Evolutionary conservation across 2,888 invertebrate genomes (phyloP).

Genomic region (Campopleginae sp.): DNA sequence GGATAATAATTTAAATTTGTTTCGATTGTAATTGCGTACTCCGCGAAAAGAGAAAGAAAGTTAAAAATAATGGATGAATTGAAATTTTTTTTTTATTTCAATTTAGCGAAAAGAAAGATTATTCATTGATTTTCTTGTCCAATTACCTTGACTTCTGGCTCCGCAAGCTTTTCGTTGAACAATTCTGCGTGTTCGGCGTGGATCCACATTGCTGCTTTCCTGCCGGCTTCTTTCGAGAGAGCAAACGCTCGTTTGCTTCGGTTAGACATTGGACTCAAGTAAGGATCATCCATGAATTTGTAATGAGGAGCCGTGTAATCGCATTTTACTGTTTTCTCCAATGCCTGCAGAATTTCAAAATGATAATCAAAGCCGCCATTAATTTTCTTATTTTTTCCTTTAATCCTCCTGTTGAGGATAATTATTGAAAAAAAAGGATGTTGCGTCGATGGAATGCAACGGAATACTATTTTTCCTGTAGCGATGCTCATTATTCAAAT

Average conservation of each 20-base stretch:
- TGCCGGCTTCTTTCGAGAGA: slow-evolving; percentile 93
- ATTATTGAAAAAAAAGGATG: no score
- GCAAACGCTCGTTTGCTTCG: slow-evolving; percentile 89
- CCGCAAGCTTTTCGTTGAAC: slow-evolving; percentile 88
- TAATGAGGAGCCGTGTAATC: slow-evolving; percentile 95
- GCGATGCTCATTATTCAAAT: no score
- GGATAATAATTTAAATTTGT: no score
- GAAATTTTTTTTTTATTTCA: no score
- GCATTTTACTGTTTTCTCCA: slow-evolving; percentile 91
- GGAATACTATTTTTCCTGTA: no score
- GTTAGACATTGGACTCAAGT: slow-evolving; percentile 91
- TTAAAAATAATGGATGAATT: no score
- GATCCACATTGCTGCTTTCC: slow-evolving; percentile 94
- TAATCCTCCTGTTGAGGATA: no score
- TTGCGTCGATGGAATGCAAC: no score
- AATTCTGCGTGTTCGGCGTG: slow-evolving; percentile 89
- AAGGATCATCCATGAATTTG: slow-evolving; percentile 97
- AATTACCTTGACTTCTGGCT: slow-evolving; percentile 87
- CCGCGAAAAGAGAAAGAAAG: not conserved
- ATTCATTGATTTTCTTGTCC: not conserved
- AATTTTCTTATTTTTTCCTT: no score
- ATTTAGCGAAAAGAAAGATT: not conserved
- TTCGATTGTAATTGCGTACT: not conserved
- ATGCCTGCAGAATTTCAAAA: slow-evolving; percentile 84
- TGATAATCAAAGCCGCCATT: not conserved